These are phyloP conservation scores for Stenolophus ochropezus DNA, from an alignment of 2,888 invertebrate genomes.

Conservation along the genomic window DNA sequence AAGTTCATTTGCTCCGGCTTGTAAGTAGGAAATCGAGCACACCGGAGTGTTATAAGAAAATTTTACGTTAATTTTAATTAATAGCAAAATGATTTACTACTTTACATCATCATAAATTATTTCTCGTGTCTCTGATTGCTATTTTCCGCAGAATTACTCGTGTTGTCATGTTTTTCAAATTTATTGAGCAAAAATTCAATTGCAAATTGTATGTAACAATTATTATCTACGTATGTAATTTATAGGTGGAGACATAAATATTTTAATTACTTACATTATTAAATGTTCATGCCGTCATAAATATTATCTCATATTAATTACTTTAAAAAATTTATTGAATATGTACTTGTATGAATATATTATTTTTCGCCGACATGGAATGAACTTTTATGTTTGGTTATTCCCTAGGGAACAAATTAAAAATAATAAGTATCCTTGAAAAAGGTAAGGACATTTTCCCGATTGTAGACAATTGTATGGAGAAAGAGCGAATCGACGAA, in stretches of 20 bases:
- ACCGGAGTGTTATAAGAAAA: neutral
- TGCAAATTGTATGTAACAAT: neutral
- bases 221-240: neutral
- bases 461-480: too few relatives aligned
- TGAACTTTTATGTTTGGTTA: too few relatives aligned
- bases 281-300: neutral
- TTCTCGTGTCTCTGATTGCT: neutral
- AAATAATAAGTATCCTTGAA: too few relatives aligned
- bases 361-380: too few relatives aligned
- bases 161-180: neutral
- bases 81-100: neutral
- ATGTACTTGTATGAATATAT: too few relatives aligned
- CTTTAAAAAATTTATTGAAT: too few relatives aligned
- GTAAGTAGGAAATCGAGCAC: neutral
- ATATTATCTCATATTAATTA: too few relatives aligned
- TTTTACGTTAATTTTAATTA: neutral
- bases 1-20: neutral
- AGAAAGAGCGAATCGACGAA: too few relatives aligned
- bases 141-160: neutral
- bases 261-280: neutral
- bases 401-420: too few relatives aligned
- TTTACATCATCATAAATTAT: neutral
- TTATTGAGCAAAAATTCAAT: neutral
- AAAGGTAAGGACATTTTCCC: too few relatives aligned
- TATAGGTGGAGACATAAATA: neutral